phyloP scores from a whole-genome alignment of 2,888 invertebrate genomes.

The Eugnorisma glareosa region DNA sequence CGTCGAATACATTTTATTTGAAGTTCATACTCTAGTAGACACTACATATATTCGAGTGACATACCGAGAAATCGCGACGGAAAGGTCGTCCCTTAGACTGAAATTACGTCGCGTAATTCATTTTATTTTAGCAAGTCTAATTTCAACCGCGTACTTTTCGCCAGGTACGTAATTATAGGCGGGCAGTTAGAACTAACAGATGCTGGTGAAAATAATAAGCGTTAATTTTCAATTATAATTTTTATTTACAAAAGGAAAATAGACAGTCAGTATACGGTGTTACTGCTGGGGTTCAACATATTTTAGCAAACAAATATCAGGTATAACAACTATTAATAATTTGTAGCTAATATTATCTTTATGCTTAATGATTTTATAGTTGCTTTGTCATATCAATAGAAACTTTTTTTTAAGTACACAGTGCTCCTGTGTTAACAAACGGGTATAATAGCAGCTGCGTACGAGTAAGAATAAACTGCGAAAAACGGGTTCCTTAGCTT shows the following conservation, averaged over 20 bases:
- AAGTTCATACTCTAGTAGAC: too few relatives aligned
- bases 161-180: not conserved
- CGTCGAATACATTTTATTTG: not conserved
- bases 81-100: not conserved
- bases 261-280: not conserved
- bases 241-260: not conserved
- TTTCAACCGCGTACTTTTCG: not conserved
- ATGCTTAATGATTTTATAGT: not conserved
- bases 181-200: not conserved
- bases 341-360: not conserved
- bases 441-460: slow-evolving; percentile 24
- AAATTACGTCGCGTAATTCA: not conserved
- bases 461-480: slow-evolving; percentile 17
- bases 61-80: not conserved
- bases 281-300: not conserved
- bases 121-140: not conserved
- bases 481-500: slow-evolving; percentile 36
- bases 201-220: not conserved
- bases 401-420: not conserved
- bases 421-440: slow-evolving; percentile 8
- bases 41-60: too few relatives aligned
- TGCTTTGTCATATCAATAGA: not conserved
- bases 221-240: not conserved
- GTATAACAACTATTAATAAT: not conserved
- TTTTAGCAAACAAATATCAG: not conserved